Base-by-base conservation (phyloP, 2,888 invertebrate species). In the Cheiracanthium punctorium region DNA sequence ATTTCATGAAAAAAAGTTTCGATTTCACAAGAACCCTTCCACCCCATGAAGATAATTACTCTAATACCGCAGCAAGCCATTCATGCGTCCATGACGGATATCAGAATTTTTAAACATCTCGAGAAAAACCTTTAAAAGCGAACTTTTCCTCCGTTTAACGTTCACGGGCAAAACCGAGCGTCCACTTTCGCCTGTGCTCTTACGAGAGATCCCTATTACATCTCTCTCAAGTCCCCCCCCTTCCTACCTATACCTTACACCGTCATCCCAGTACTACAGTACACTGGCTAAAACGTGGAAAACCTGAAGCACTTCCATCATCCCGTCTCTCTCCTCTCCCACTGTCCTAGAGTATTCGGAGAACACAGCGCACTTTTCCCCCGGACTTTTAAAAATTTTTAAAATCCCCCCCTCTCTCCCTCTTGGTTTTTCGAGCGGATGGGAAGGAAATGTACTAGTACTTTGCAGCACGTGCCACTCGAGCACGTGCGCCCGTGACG, bases 401-500 rank as follows among this genome's bases (percentile, higher is more conserved):
- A 58, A 58, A 58, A 24, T 24, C 58, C 58, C 24, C 58, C 20
- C 24, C 58, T 24, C 24, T 24, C 58, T 7, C 17, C 20, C 20
- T 24, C 58, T 24, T 12, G 24, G 4, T 58, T 48, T 58, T 58
- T 58, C 58, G 58, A 58, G 58, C 58, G 58, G 58, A 24, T 17
- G 24, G 58, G 17, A 58, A 20, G 58, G 58, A 58, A 58, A 17
- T 10, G 24, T 58, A 2, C 24, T 8, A 17, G 58, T 58, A 24
- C n/a, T 12, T 20, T 24, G 24, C 20, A 1, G 58, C 58, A 58
- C 58, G 58, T 58, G 58, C 58, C 58, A 58, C 58, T 58, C 58
- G 58, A 58, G 58, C 58, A 58, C 58, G 58, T 58, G 58, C 58
- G 58, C 24, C 58, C 58, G 58, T 58, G 58, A 58, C 58, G 58